phyloP scores from a whole-genome alignment of 2,888 invertebrate genomes.

The Altica lythri region DNA sequence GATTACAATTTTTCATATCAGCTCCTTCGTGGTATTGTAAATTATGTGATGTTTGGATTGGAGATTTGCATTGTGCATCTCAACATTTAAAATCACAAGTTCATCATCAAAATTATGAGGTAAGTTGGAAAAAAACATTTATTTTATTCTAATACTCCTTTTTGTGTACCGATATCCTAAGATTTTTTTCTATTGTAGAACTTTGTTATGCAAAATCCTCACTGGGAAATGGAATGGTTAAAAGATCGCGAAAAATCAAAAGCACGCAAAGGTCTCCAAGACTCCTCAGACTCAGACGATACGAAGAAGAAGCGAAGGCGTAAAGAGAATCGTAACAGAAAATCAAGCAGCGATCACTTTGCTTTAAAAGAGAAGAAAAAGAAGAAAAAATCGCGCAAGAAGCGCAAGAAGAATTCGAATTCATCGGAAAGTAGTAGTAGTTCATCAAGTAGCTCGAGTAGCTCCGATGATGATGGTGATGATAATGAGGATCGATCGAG shows the following conservation, averaged over 20 bases:
- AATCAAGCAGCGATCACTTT: slow-evolving; percentile 38
- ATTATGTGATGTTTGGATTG: slow-evolving; percentile 85
- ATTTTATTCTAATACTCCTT: too few species aligned
- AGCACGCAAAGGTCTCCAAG: slow-evolving; percentile 43
- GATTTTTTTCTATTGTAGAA: slow-evolving; percentile 64
- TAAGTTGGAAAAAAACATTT: slow-evolving; percentile 57
- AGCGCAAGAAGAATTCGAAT: slow-evolving; percentile 47
- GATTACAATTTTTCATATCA: slow-evolving; percentile 85
- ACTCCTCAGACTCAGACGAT: slow-evolving; percentile 40
- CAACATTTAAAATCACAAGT: slow-evolving; percentile 79
- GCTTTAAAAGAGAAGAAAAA: slow-evolving; percentile 61
- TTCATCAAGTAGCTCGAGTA: slow-evolving; percentile 57
- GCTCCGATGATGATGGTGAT: slow-evolving; percentile 50
- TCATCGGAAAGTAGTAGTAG: slow-evolving; percentile 56
- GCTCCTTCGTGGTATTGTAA: slow-evolving; percentile 90
- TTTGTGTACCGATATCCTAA: too few species aligned
- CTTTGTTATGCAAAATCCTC: slow-evolving; percentile 82
- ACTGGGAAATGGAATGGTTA: slow-evolving; percentile 88
- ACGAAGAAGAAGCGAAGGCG: slow-evolving; percentile 41
- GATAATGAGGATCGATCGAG: slow-evolving; percentile 59
- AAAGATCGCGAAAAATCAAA: slow-evolving; percentile 68
- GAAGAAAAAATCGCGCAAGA: slow-evolving; percentile 57
- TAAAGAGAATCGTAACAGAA: slow-evolving; percentile 43
- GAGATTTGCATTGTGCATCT: slow-evolving; percentile 86
- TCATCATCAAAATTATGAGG: slow-evolving; percentile 81